Percentiles rank a stretch among this genome's conserved stretches.
Conservation (phyloP, 2,797 vertebrate species). For the Melopsittacus undulatus region DNA sequence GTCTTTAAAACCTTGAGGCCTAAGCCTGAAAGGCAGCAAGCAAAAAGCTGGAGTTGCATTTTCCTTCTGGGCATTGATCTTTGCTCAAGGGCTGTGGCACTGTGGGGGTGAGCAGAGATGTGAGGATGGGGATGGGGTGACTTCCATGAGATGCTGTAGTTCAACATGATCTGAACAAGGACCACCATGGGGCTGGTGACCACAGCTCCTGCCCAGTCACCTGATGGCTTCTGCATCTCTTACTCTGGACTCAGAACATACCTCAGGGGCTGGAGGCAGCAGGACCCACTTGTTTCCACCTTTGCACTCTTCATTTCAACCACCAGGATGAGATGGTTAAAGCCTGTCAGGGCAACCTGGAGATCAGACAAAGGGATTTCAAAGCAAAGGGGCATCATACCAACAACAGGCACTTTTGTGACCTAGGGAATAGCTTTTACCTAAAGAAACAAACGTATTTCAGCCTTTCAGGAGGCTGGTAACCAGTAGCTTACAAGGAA, state of each 20-base stretch:
- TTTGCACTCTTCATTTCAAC: neutral
- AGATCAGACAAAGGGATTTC: neutral
- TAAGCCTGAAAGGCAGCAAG: constrained; percentile 25
- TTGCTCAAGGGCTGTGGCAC: neutral
- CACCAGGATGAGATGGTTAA: neutral
- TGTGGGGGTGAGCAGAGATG: rapidly evolving
- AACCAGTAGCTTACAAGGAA: neutral
- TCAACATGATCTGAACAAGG: neutral
- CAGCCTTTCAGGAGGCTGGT: neutral
- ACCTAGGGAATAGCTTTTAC: neutral
- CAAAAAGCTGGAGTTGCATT: neutral
- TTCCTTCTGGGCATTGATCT: neutral
- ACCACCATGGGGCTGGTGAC: rapidly evolving
- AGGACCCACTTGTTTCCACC: neutral
- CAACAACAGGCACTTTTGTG: too few species aligned
- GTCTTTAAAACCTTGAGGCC: constrained; percentile 49
- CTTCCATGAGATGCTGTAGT: neutral
- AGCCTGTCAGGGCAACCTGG: neutral
- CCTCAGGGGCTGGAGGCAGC: neutral
- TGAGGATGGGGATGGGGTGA: neutral
- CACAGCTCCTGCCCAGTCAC: neutral
- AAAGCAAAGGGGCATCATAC: neutral
- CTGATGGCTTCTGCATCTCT: neutral
- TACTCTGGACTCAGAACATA: neutral
- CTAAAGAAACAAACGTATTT: neutral